Evolutionary conservation across 2,888 invertebrate genomes (phyloP), one percentile per base, ranked within the genome.

Genomic region (Agrypnus murinus): DNA sequence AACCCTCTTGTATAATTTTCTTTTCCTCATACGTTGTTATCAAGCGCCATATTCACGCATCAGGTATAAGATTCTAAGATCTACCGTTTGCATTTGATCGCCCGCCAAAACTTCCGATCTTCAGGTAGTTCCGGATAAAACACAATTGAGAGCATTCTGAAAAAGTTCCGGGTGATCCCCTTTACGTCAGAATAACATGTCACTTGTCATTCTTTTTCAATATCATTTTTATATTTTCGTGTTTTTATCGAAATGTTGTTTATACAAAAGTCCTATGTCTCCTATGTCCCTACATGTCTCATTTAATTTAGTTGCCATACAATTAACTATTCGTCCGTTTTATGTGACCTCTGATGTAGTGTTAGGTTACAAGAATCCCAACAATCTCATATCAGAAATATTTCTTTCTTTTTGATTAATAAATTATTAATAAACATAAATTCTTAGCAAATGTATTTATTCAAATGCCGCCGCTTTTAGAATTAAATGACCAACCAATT

Each of bases 31-130:
- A 72, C 75, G 70, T 77, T 77, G 71, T 78, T 78, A 78, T 78
- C 77, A 77, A 69, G 72, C 73, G 74, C 71, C 78, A 79, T 77
- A 75, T 79, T 81, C 77, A 75, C 77, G 78, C 79, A 79, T 81
- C 81, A 80, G 79, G 80, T 80, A 81, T 73, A 71, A 25, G 65
- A 74, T 72, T 65, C 71, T 57, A 63, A 66, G 68, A 76, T 79
- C 71, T 77, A 80, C 79, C 80, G 81, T 80, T 77, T 78, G 72
- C 72, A 79, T 79, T 77, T 38, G 59, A 65, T 80, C 78, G 75
- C 79, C 81, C 82, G 81, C 82, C 82, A 82, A 83, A 82, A 81
- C 81, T 82, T 83, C 81, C 81, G 80, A 74, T 72, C 66, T 74
- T 81, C 82, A 82, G 81, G 82, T 82, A 83, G 82, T 81, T 82